A percentile compares a stretch with the other conserved stretches of the same genome.
phyloP scores from a whole-genome alignment of 2,113 vertebrate species.

The Scalopus aquaticus region DNA sequence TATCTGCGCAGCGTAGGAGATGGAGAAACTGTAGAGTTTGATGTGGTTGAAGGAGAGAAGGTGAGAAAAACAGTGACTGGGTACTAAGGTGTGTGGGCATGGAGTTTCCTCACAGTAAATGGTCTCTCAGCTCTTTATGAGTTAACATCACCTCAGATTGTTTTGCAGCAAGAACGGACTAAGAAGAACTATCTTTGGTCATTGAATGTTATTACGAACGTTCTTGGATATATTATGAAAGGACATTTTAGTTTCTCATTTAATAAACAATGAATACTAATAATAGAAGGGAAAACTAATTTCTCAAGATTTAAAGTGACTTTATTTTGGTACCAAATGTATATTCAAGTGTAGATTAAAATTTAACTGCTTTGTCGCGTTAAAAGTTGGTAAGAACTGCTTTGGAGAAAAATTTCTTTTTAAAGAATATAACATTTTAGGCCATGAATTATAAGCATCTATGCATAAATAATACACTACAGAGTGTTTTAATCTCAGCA shows the following conservation, averaged over 20 bases:
- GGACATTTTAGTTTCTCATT: background rate
- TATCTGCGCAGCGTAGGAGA: constrained; percentile 97
- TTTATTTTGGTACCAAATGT: background rate
- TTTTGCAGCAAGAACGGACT: background rate
- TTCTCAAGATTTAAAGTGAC: background rate
- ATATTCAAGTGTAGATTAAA: background rate
- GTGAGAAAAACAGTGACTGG: constrained; percentile 75
- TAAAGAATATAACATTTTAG: background rate
- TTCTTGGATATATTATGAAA: background rate
- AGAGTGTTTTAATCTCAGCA: background rate
- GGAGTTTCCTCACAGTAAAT: background rate
- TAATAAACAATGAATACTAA: background rate
- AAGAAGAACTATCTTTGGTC: background rate
- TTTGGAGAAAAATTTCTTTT: background rate
- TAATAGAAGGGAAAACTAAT: background rate
- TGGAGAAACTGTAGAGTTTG: constrained; percentile 97
- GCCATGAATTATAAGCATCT: background rate
- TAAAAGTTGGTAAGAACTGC: background rate
- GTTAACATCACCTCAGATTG: background rate
- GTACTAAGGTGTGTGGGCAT: background rate
- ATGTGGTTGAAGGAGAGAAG: constrained; percentile 96
- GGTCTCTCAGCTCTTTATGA: background rate
- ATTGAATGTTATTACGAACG: background rate
- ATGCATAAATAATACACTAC: background rate
- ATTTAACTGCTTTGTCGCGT: background rate